phyloP scores from a whole-genome alignment of 2,797 vertebrate genomes.

The Falco peregrinus region DNA sequence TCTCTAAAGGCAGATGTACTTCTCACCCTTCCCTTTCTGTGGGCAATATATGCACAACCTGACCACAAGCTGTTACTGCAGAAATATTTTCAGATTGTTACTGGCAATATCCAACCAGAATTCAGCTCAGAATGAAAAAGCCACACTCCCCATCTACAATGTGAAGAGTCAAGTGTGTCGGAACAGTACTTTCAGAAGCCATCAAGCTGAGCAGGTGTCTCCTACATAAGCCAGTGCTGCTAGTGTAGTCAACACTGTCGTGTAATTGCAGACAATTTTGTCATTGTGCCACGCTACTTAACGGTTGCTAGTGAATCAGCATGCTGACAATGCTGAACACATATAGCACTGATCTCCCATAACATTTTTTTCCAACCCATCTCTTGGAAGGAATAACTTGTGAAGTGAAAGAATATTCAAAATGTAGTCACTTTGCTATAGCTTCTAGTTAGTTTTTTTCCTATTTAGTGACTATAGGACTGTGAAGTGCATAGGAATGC shows the following conservation, averaged over 20 bases:
- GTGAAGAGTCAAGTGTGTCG: not conserved
- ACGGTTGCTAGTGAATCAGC: too few relatives aligned
- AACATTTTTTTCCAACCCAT: not conserved
- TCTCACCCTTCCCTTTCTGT: not conserved
- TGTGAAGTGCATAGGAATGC: not conserved
- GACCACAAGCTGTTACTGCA: not conserved
- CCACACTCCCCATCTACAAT: not conserved
- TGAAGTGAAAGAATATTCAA: not conserved
- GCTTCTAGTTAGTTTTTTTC: not conserved
- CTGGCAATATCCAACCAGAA: not conserved
- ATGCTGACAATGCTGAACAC: not conserved
- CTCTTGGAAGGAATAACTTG: not conserved
- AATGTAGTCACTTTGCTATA: not conserved
- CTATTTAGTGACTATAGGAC: not conserved
- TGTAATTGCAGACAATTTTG: not conserved
- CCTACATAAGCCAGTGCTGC: not conserved
- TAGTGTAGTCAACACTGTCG: not conserved
- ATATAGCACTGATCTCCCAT: not conserved
- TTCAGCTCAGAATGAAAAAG: not conserved
- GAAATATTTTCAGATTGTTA: not conserved
- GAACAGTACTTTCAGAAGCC: not conserved
- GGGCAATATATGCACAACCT: not conserved
- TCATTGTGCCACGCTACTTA: not conserved
- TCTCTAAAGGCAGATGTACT: not conserved
- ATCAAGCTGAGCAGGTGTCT: not conserved